Percentiles rank a stretch among this genome's conserved stretches.
phyloP scores from a whole-genome alignment of 2,888 invertebrate genomes.

The Polydrusus pterygomalis region DNA sequence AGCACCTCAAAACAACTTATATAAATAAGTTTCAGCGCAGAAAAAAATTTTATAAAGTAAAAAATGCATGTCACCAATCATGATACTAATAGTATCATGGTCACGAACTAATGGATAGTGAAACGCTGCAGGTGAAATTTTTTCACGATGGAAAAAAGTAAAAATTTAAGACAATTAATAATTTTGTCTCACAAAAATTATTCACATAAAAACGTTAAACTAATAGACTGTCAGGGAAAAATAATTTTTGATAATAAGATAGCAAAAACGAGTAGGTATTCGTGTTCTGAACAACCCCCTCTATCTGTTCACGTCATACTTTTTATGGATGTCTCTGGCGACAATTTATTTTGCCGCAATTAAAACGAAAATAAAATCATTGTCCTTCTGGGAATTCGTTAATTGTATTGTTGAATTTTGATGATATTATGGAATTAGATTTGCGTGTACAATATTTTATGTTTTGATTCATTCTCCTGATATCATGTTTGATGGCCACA shows the following conservation, averaged over 20 bases:
- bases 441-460: background rate
- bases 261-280: background rate
- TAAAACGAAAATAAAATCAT: constrained; percentile 11
- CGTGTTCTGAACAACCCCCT: constrained; percentile 6
- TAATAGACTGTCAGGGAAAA: background rate
- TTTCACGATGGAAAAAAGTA: too few relatives aligned
- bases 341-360: constrained; percentile 18
- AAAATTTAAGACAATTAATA: too few relatives aligned
- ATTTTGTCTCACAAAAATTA: background rate
- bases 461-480: background rate
- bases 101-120: too few relatives aligned
- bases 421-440: background rate
- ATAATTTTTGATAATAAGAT: constrained; percentile 4
- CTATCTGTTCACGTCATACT: constrained; percentile 4
- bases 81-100: too few relatives aligned
- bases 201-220: background rate
- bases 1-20: too few relatives aligned
- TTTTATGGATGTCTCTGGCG: constrained; percentile 13
- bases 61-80: too few relatives aligned
- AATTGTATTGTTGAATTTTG: background rate
- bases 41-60: too few relatives aligned
- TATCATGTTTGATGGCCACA: too few relatives aligned
- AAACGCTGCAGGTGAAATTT: too few relatives aligned
- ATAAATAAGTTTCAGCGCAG: too few relatives aligned
- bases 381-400: constrained; percentile 8